phyloP scores from a whole-genome alignment of 2,888 invertebrate genomes.

The Nomada hirtipes region DNA sequence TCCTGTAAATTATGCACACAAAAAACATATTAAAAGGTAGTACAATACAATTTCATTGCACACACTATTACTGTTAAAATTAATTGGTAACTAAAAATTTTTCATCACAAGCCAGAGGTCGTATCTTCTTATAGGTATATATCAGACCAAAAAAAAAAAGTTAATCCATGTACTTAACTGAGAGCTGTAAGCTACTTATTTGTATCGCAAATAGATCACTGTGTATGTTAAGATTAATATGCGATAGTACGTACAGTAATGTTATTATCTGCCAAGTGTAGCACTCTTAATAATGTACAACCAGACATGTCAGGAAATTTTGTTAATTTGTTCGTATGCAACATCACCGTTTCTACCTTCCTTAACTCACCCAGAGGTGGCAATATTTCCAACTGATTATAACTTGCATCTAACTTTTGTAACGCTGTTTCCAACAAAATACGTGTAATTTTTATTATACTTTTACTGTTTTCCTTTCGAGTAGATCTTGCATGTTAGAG shows the following conservation, averaged over 20 bases:
- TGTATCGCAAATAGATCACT: not conserved
- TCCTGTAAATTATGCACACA: slow-evolving; percentile 85
- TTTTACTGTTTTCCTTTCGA: slow-evolving; percentile 5
- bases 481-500: not conserved
- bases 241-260: slow-evolving; percentile 87
- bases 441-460: slow-evolving; percentile 23
- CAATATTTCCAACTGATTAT: slow-evolving; percentile 89
- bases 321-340: slow-evolving; percentile 93
- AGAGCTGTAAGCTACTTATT: not conserved
- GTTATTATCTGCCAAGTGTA: slow-evolving; percentile 93
- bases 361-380: slow-evolving; percentile 90
- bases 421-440: slow-evolving; percentile 85
- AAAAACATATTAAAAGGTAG: not conserved
- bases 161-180: not conserved
- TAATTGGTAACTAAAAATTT: not conserved
- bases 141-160: not conserved
- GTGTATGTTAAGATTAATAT: slow-evolving; percentile 19
- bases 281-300: slow-evolving; percentile 91
- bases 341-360: slow-evolving; percentile 90
- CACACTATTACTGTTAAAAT: not conserved
- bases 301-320: slow-evolving; percentile 91
- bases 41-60: not conserved
- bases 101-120: not conserved
- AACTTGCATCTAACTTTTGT: slow-evolving; percentile 90
- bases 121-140: too few relatives aligned